Base-by-base conservation (phyloP, 2,797 vertebrate species). In the Yasuhikotakia modesta region DNA sequence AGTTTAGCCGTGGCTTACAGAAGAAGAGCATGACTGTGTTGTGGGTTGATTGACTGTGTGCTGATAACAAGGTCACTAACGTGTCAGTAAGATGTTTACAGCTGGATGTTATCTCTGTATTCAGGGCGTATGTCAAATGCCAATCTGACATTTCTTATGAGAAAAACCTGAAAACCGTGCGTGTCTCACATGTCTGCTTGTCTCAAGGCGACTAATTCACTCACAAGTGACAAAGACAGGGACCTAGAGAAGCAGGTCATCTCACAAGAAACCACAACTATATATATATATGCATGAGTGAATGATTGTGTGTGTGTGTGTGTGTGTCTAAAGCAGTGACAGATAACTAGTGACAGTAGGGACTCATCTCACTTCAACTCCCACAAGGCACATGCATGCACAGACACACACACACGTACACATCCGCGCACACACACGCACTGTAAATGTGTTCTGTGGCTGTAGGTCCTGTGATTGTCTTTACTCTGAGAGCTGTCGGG, bases 341-440 rank as follows among this genome's bases (percentile, higher is more conserved):
- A 79, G 86, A 95, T 92, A 86, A 87, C 81, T 87, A 88, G 88
- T 94, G 94, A 95, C 94, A 94, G 92, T 86, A 91, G 87, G 90
- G 90, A 87, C 88, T 90, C 89, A 88, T 87, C 86, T 90, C 84
- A 64, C 88, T 92, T 89, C 90, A 85, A 63, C 22, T n/a, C 86
- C 80, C 87, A 67, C 61, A 63, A 65, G 61, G 48, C 32, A 35
- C 32, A 35, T 35, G 32, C 6, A 35, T 35, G 32, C 32, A 35
- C 32, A 35, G 4, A 35, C 32, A 35, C 32, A 35, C 32, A 5
- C 30, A 32, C 30, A 32, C 30, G 8, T 7, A 6, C 35, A 35
- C 5, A 6, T 45, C 50, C 88, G 87, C 88, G 86, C 87, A 87
- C 88, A 87, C 88, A 85, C 87, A 87, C 84, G 87, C 89, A 90